phyloP scores from a whole-genome alignment of 2,113 vertebrate species.

The Corythaixoides concolor region DNA sequence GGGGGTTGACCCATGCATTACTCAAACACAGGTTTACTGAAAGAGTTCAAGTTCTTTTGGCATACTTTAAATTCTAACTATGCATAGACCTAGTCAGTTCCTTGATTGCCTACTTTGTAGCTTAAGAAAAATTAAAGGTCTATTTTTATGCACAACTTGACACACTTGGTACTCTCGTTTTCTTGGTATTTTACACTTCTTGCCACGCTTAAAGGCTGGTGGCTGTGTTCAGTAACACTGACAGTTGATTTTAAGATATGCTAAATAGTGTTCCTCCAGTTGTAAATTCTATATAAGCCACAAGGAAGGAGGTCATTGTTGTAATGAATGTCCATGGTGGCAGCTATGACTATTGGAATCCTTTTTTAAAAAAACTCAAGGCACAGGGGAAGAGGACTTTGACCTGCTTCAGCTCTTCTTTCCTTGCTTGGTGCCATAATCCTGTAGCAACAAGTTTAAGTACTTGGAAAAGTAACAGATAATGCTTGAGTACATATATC shows the following conservation, averaged over 20 bases:
- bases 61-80: slow-evolving; percentile 27
- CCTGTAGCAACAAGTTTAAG: not conserved
- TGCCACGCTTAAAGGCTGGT: not conserved
- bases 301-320: not conserved
- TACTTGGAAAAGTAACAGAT: not conserved
- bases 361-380: not conserved
- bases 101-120: slow-evolving; percentile 14
- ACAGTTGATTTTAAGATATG: not conserved
- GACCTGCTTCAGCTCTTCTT: not conserved
- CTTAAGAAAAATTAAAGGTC: not conserved
- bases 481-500: not conserved
- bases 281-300: not conserved
- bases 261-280: not conserved
- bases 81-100: slow-evolving; percentile 29
- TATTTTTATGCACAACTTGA: slow-evolving; percentile 26
- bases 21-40: not conserved
- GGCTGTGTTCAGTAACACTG: not conserved
- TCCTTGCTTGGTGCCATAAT: not conserved
- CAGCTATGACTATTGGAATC: not conserved
- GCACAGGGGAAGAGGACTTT: not conserved
- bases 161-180: not conserved
- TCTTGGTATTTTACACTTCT: not conserved
- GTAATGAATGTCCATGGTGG: not conserved
- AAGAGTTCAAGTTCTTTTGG: not conserved
- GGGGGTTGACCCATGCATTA: not conserved